Conservation (phyloP, 2,797 vertebrate genomes). For the Ataeniobius toweri region DNA sequence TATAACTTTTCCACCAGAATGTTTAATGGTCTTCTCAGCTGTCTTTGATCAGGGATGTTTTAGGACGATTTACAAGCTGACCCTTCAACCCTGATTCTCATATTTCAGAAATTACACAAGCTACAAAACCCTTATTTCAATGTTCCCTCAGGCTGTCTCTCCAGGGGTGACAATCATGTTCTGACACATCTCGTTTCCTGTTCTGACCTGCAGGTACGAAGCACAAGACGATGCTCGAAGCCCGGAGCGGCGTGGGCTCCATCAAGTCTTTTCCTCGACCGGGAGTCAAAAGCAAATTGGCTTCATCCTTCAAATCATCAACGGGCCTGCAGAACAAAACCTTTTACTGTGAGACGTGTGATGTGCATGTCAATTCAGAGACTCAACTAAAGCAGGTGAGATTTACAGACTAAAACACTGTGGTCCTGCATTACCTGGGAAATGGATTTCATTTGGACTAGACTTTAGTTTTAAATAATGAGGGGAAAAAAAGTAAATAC, state of each 20-base stretch:
- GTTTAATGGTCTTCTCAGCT: background rate
- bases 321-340: slow-evolving; percentile 98
- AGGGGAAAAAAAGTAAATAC: background rate
- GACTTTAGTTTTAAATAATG: background rate
- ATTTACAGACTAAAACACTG: background rate
- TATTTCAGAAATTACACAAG: slow-evolving; percentile 4
- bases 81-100: slow-evolving; percentile 8
- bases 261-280: slow-evolving; percentile 97
- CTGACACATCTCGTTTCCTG: slow-evolving; percentile 9
- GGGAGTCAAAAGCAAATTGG: slow-evolving; percentile 91
- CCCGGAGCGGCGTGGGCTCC: slow-evolving; percentile 91
- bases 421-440: background rate
- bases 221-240: slow-evolving; percentile 99
- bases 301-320: slow-evolving; percentile 78
- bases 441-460: background rate
- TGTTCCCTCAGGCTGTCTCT: background rate
- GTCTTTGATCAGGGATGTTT: slow-evolving; percentile 9
- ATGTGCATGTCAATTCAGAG: slow-evolving; percentile 98
- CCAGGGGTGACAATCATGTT: background rate
- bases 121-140: background rate
- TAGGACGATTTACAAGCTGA: slow-evolving; percentile 18
- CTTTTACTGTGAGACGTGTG: slow-evolving; percentile 98
- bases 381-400: slow-evolving; percentile 97
- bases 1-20: background rate
- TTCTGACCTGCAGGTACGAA: slow-evolving; percentile 87